Evolutionary conservation across 2,113 vertebrate genomes (phyloP).

Genomic region (Recurvirostra avosetta): DNA sequence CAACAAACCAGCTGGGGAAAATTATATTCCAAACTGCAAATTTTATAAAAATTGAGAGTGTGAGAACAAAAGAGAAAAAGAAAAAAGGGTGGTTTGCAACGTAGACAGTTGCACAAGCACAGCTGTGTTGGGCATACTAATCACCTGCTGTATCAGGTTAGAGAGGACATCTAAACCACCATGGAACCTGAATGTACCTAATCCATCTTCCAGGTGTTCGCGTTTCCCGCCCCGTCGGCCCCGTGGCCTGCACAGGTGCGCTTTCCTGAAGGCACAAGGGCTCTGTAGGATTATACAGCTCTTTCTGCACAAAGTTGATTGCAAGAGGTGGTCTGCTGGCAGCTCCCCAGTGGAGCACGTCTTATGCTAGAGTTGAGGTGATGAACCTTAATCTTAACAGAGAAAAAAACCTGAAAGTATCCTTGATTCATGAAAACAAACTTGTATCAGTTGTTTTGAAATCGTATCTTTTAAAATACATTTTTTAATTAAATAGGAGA

Average conservation of each 20-base stretch:
- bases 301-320: neutral
- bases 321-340: neutral
- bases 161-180: neutral
- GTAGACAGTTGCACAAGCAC: neutral
- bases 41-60: neutral
- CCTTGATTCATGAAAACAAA: neutral
- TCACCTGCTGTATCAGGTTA: neutral
- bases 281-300: neutral
- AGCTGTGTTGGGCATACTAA: neutral
- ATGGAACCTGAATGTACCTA: neutral
- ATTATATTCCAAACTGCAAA: neutral
- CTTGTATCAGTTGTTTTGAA: neutral
- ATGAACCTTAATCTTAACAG: neutral
- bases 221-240: rapidly evolving
- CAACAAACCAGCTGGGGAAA: neutral
- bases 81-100: neutral
- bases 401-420: neutral
- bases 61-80: neutral
- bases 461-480: neutral
- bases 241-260: rapidly evolving
- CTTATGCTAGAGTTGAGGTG: neutral
- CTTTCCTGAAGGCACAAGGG: neutral
- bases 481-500: neutral
- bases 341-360: neutral
- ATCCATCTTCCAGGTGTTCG: neutral